phyloP scores from a whole-genome alignment of 2,888 invertebrate species.

The Axea sp. region DNA sequence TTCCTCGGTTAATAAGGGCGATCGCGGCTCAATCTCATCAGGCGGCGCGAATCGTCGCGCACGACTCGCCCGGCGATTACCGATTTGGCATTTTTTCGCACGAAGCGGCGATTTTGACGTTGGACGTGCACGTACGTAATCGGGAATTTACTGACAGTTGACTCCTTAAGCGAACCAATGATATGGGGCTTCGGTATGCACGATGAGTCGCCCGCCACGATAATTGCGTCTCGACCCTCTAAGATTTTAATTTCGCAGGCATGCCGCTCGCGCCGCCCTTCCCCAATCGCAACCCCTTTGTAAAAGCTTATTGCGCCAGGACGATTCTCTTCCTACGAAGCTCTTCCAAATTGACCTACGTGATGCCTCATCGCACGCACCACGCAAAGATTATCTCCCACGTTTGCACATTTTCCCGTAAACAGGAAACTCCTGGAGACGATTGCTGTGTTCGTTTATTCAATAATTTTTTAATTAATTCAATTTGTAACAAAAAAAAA shows the following conservation, averaged over 20 bases:
- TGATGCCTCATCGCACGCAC: no score
- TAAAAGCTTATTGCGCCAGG: conserved; percentile 12
- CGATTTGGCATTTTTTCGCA: conserved; percentile 55
- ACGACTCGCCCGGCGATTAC: conserved; percentile 59
- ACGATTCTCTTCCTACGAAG: neutral
- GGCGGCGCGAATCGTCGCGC: conserved; percentile 57
- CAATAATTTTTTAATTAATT: no score
- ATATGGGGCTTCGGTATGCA: conserved; percentile 13
- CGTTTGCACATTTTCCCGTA: no score
- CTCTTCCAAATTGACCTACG: conserved; percentile 2
- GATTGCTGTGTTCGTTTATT: no score
- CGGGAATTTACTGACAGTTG: conserved; percentile 44
- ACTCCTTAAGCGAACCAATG: conserved; percentile 40
- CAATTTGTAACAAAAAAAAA: no score
- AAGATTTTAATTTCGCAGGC: conserved; percentile 58
- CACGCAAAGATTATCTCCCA: no score
- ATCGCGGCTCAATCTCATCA: conserved; percentile 18
- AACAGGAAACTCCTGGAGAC: no score
- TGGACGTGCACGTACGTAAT: conserved; percentile 52
- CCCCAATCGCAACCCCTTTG: conserved; percentile 23
- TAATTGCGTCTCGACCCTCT: conserved; percentile 54
- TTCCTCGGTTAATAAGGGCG: conserved; percentile 29
- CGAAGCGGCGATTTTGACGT: conserved; percentile 34
- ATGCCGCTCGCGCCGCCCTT: conserved; percentile 37
- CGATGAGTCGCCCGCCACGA: conserved; percentile 12